phyloP scores from a whole-genome alignment of 2,113 vertebrate species.

The Percina caprodes region DNA sequence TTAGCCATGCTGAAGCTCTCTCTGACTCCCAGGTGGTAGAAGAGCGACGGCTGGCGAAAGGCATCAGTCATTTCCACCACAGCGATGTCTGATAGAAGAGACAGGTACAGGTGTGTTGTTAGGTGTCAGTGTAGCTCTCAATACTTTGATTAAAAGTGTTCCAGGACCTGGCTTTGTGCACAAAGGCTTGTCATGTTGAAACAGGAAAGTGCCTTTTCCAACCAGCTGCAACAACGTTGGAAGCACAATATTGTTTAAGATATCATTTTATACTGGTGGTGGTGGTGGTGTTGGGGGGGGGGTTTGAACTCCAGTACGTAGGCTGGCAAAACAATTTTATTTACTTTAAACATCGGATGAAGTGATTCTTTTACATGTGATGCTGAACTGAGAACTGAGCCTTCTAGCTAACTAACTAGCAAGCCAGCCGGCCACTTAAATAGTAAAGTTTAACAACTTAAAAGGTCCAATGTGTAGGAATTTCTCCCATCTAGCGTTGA shows the following conservation, averaged over 20 bases:
- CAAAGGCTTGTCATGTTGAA: no score
- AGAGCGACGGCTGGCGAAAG: slow-evolving; percentile 97
- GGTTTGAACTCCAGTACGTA: no score
- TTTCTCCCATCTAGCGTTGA: no score
- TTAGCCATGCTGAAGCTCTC: slow-evolving; percentile 99
- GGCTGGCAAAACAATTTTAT: no score
- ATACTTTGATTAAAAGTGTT: neutral
- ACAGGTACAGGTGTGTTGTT: slow-evolving; percentile 12
- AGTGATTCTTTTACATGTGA: no score
- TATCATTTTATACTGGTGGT: neutral
- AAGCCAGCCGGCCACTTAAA: no score
- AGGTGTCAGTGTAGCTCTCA: neutral
- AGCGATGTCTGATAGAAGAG: slow-evolving; percentile 87
- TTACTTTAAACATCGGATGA: no score
- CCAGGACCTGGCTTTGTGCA: neutral
- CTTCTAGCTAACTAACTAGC: no score
- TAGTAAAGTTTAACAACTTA: no score
- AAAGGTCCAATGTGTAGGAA: no score
- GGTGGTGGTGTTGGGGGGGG: no score
- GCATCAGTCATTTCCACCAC: slow-evolving; percentile 99
- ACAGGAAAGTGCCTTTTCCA: neutral
- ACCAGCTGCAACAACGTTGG: neutral
- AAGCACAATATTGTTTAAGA: neutral
- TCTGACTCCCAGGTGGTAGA: slow-evolving; percentile 97
- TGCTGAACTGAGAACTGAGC: no score